A percentile compares a stretch with the other conserved stretches of the same genome.
Evolutionary conservation across 2,888 invertebrate genomes (phyloP).

Genomic region (Ypsolopha scabrella): DNA sequence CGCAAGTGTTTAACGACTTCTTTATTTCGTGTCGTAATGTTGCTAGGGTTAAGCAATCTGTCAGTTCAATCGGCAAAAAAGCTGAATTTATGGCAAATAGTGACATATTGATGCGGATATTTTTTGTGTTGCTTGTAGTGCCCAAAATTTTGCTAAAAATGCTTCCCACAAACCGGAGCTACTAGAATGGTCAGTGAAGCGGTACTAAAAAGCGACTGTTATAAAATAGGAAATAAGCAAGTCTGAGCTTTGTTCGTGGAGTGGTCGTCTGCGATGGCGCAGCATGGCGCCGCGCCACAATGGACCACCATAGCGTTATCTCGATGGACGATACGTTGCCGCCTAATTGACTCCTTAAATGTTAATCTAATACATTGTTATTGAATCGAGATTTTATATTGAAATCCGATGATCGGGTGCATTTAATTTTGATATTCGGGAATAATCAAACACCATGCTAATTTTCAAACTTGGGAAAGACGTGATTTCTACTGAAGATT

Average conservation of each 20-base stretch:
- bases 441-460: no score
- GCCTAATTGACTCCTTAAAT: conserved; percentile 68
- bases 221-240: conserved; percentile 55
- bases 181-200: conserved; percentile 51
- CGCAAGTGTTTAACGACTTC: conserved; percentile 32
- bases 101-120: conserved; percentile 17
- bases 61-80: conserved; percentile 14
- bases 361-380: conserved; percentile 61
- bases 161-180: conserved; percentile 53
- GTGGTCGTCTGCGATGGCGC: conserved; percentile 33
- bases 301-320: conserved; percentile 66
- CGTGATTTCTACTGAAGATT: no score
- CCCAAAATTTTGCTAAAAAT: conserved; percentile 9
- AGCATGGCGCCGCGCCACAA: conserved; percentile 51
- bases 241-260: conserved; percentile 40
- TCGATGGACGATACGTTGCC: conserved; percentile 63
- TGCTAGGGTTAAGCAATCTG: conserved; percentile 20
- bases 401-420: no score
- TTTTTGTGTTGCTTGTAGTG: conserved; percentile 5
- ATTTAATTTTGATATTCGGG: no score
- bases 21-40: conserved; percentile 9
- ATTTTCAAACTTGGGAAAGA: no score
- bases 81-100: conserved; percentile 10
- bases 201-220: conserved; percentile 52
- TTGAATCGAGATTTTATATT: conserved; percentile 29